Base-by-base conservation (phyloP, 2,113 vertebrate species). In the Peucedramus taeniatus region DNA sequence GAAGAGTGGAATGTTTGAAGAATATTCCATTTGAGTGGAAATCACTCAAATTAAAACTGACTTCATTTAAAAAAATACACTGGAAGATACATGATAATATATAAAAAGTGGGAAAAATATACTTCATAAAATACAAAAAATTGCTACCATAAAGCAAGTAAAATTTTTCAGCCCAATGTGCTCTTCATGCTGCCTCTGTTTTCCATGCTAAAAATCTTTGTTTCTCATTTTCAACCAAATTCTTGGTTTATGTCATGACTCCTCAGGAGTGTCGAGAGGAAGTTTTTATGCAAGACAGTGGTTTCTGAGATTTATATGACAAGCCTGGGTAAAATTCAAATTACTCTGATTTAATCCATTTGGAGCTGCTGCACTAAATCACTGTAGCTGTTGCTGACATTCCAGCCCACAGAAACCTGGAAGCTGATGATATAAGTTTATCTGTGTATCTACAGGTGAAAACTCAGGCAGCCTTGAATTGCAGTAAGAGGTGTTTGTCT, bases 301-400 rank as follows among this genome's bases (percentile, higher is more conserved):
- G 96, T 97, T 98, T 97, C 95, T 86, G 95, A 98, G 98, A 98
- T 97, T 97, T 98, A 97, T 98, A 96, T 96, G 97, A 97, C 97
- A 97, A 97, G 98, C 88, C 97, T 83, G 60, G 96, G 95, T 98
- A 97, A 98, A 97, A 98, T 98, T 97, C 97, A 97, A 97, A 98
- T 98, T 96, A 97, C 96, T 97, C 93, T 95, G 97, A 97, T 98
- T 98, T 97, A 97, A 98, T 97, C 97, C 97, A 93, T 97, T 97
- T 91, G 97, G 96, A 97, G 96, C 96, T 66, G 71, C 90, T 95
- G 96, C 97, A 96, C 93, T 98, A 98, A 98, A 98, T 98, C 98
- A 98, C 96, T 64, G 89, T 85, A 54, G 97, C 97, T 97, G 78
- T 6, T 94, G 95, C 97, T 97, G 96, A 96, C 83, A 78, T 85